Evolutionary conservation across 1,140 invertebrate species (phyloP).

Genomic region (Brachionus angularis): DNA sequence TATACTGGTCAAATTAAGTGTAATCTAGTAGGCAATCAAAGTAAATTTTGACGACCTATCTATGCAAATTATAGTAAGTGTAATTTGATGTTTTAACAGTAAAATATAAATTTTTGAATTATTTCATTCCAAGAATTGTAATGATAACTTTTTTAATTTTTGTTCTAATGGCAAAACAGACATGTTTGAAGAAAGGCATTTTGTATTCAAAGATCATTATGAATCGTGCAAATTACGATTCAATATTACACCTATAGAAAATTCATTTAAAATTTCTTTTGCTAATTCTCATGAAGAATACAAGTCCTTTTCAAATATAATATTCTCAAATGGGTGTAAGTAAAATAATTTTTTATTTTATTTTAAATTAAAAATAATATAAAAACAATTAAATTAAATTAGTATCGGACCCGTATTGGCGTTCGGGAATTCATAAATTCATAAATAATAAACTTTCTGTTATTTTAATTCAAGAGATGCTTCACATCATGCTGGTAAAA

Average conservation of each 20-base stretch:
- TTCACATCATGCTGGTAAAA: slow-evolving; percentile 56
- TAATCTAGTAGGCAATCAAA: slow-evolving; percentile 47
- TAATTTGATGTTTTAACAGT: too few species aligned
- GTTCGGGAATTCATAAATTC: slow-evolving; percentile 67
- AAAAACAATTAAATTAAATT: too few species aligned
- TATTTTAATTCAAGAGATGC: slow-evolving; percentile 67
- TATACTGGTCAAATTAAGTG: slow-evolving; percentile 64
- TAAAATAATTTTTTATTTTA: not conserved
- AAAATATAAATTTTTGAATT: too few species aligned
- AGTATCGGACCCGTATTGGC: slow-evolving; percentile 80
- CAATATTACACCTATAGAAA: slow-evolving; percentile 3
- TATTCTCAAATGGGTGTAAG: slow-evolving; percentile 22
- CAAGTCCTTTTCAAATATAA: slow-evolving; percentile 19
- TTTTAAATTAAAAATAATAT: not conserved
- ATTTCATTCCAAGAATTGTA: not conserved
- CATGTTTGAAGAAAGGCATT: not conserved
- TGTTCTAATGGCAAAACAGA: slow-evolving; percentile 8
- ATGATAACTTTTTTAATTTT: slow-evolving; percentile 2
- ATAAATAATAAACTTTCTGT: slow-evolving; percentile 75
- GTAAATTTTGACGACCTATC: slow-evolving; percentile 64
- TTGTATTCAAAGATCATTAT: not conserved
- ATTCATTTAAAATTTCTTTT: slow-evolving; percentile 2
- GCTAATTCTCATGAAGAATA: slow-evolving; percentile 7
- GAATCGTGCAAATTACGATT: not conserved
- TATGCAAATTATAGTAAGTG: slow-evolving; percentile 63